phyloP scores from a whole-genome alignment of 2,888 invertebrate species.

The Blastobasis lacticolella region DNA sequence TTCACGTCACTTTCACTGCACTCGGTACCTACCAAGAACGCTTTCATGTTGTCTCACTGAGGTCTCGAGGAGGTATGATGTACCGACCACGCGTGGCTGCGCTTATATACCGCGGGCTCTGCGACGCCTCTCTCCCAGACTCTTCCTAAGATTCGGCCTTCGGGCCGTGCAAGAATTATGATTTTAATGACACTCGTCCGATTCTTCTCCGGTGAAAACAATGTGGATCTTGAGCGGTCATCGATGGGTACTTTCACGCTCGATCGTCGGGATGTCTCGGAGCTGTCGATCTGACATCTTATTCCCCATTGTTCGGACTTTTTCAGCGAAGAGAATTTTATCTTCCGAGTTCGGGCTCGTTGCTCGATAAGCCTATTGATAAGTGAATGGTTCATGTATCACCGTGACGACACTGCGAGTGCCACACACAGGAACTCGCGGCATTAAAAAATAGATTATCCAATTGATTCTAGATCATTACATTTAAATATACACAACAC shows the following conservation, averaged over 20 bases:
- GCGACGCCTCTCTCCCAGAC: constrained; percentile 67
- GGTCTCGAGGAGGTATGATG: constrained; percentile 69
- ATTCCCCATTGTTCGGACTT: constrained; percentile 11
- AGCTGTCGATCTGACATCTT: constrained; percentile 9
- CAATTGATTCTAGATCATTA: too few species aligned
- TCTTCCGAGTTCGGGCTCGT: too few species aligned
- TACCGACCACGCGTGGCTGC: constrained; percentile 47
- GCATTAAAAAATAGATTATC: too few species aligned
- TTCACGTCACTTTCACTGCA: constrained; percentile 71
- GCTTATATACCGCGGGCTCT: constrained; percentile 59
- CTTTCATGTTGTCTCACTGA: constrained; percentile 73
- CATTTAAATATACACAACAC: too few species aligned
- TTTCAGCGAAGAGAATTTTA: background rate
- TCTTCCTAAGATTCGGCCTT: constrained; percentile 73
- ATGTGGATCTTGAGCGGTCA: constrained; percentile 48
- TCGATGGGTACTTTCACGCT: constrained; percentile 49
- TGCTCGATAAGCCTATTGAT: too few species aligned
- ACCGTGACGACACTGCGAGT: too few species aligned
- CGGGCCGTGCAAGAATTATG: constrained; percentile 69
- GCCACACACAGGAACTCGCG: too few species aligned
- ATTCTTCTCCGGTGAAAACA: constrained; percentile 69
- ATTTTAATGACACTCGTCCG: constrained; percentile 68
- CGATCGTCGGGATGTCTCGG: constrained; percentile 22
- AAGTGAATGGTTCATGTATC: too few species aligned
- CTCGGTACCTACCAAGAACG: constrained; percentile 71